These are phyloP conservation scores for Cheilosia scutellata DNA, from an alignment of 2,888 invertebrate genomes.

Conservation along the genomic window DNA sequence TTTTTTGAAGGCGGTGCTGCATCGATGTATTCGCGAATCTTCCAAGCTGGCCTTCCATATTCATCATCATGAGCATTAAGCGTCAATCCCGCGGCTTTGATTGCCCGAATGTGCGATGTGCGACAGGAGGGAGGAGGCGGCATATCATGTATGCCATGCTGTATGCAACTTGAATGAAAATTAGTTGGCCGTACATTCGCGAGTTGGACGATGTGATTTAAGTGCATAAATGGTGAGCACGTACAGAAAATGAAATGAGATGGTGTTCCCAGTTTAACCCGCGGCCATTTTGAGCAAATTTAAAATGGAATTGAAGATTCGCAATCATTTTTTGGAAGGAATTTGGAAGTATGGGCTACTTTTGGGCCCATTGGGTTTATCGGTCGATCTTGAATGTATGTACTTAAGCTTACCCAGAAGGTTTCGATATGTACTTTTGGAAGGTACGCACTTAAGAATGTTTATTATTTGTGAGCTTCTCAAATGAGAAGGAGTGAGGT, in stretches of 20 bases:
- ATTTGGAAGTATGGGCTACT: constrained; percentile 10
- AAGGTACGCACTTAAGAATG: too few species aligned
- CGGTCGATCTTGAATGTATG: neutral
- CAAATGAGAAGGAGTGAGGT: too few species aligned
- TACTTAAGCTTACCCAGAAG: neutral
- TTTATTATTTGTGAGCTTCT: too few species aligned
- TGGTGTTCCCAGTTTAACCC: constrained; percentile 26
- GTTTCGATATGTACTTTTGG: neutral
- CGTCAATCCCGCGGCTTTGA: constrained; percentile 72
- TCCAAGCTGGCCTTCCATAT: constrained; percentile 47
- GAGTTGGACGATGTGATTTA: constrained; percentile 64
- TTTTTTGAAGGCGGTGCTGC: constrained; percentile 66
- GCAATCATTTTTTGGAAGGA: constrained; percentile 22
- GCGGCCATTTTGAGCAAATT: constrained; percentile 68
- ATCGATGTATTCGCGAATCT: constrained; percentile 27
- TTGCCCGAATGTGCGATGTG: constrained; percentile 35
- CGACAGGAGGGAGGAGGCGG: neutral
- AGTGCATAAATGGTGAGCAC: constrained; percentile 44
- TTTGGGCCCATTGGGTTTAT: neutral
- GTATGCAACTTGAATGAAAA: constrained; percentile 60
- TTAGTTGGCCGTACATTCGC: constrained; percentile 37
- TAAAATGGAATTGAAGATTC: constrained; percentile 59
- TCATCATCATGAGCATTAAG: constrained; percentile 65
- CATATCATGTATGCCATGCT: constrained; percentile 31
- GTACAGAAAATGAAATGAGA: constrained; percentile 47